Conservation (phyloP, 2,888 invertebrate genomes). For the Conistra vaccinii region DNA sequence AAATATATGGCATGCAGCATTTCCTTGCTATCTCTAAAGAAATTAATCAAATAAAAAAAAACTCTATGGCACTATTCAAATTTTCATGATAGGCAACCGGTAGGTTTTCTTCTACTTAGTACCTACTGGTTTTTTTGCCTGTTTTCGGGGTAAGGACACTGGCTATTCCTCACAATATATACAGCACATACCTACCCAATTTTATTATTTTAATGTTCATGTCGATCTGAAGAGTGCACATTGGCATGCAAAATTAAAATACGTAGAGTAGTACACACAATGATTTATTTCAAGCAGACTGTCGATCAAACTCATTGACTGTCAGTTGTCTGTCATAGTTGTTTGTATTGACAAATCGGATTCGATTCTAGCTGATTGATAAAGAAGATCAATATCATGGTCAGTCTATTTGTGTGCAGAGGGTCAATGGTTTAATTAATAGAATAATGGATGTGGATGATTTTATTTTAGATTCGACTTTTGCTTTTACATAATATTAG, state of each 20-base stretch:
- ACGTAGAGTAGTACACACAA: neutral
- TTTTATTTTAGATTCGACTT: conserved; percentile 22
- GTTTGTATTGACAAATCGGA: conserved; percentile 55
- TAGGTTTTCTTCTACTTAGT: neutral
- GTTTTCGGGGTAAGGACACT: neutral
- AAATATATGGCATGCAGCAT: neutral
- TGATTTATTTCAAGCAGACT: conserved; percentile 52
- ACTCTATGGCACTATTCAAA: no score
- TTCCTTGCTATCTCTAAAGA: neutral
- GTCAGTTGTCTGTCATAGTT: conserved; percentile 58
- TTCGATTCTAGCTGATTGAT: conserved; percentile 59
- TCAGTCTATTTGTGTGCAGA: conserved; percentile 45
- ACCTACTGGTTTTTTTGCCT: rapidly evolving
- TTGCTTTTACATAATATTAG: conserved; percentile 6
- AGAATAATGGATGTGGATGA: neutral
- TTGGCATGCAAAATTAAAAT: conserved; percentile 36
- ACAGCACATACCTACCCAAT: neutral
- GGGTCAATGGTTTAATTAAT: conserved; percentile 50
- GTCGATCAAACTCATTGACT: conserved; percentile 71
- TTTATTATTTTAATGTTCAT: neutral
- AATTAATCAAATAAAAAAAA: no score
- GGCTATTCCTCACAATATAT: neutral
- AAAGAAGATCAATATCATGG: conserved; percentile 66
- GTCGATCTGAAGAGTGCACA: neutral
- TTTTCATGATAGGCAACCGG: neutral